Percentiles rank a stretch among this genome's conserved stretches.
Conservation (phyloP, 2,113 vertebrate species). For the Alces alces region DNA sequence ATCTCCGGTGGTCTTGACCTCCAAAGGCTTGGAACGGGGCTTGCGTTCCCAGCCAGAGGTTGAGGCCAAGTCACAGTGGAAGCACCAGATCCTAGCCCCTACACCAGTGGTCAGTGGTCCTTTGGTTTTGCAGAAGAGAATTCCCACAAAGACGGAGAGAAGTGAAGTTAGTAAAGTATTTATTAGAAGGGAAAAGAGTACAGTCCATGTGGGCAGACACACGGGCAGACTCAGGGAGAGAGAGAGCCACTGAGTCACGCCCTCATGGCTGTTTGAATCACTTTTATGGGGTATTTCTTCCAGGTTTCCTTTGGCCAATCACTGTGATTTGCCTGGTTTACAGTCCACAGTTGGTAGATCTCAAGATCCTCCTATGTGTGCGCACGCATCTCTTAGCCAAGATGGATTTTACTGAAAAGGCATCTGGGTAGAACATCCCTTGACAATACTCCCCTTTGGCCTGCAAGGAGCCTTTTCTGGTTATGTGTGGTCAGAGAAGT, state of each 20-base stretch:
- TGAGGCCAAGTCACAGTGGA: background rate
- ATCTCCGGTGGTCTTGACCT: background rate
- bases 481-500: background rate
- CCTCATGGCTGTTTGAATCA: background rate
- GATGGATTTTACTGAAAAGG: background rate
- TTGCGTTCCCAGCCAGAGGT: background rate
- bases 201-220: background rate
- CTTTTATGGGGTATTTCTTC: background rate
- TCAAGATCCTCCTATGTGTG: background rate
- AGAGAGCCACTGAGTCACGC: background rate
- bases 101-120: background rate
- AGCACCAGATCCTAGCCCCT: background rate
- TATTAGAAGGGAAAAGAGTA: background rate
- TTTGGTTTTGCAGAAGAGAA: background rate
- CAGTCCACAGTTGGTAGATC: background rate
- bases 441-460: background rate
- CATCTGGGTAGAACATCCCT: background rate
- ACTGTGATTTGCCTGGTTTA: background rate
- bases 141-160: background rate
- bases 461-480: background rate
- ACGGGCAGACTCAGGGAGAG: background rate
- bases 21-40: background rate
- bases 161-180: background rate
- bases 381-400: accelerated
- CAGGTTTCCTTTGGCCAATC: background rate